Conservation (phyloP, 2,113 vertebrate species). For the Sinocyclocheilus rhinocerous region DNA sequence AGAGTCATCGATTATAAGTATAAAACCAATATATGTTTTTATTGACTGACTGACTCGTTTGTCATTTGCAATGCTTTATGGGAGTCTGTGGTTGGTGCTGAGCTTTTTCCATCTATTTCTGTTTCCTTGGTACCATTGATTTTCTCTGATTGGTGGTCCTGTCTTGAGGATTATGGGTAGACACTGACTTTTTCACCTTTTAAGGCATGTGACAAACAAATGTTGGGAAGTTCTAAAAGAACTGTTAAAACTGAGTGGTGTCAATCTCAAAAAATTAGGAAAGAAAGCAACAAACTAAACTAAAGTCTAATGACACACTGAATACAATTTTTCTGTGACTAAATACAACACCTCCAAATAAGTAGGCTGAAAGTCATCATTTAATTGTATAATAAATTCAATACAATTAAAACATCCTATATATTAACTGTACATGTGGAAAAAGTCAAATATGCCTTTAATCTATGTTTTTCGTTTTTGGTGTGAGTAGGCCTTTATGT, state of each 20-base stretch:
- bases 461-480: not conserved
- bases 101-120: not conserved
- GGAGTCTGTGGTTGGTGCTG: not conserved
- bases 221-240: no score
- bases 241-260: not conserved
- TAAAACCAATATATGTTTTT: not conserved
- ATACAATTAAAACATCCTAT: not conserved
- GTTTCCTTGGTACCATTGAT: not conserved
- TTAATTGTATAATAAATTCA: not conserved
- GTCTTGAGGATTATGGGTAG: not conserved
- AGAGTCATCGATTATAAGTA: not conserved
- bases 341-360: not conserved
- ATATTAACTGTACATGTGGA: not conserved
- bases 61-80: not conserved
- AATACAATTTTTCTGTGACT: not conserved
- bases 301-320: no score
- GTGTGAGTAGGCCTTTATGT: slow-evolving; percentile 4
- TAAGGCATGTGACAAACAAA: not conserved
- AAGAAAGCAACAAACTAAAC: not conserved
- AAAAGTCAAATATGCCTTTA: not conserved
- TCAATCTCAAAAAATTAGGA: not conserved
- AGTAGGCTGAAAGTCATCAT: not conserved
- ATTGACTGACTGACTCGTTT: not conserved
- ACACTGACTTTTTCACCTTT: not conserved
- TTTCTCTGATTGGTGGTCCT: not conserved